Evolutionary conservation across 2,888 invertebrate species (phyloP).

Genomic region (Acleris literana): DNA sequence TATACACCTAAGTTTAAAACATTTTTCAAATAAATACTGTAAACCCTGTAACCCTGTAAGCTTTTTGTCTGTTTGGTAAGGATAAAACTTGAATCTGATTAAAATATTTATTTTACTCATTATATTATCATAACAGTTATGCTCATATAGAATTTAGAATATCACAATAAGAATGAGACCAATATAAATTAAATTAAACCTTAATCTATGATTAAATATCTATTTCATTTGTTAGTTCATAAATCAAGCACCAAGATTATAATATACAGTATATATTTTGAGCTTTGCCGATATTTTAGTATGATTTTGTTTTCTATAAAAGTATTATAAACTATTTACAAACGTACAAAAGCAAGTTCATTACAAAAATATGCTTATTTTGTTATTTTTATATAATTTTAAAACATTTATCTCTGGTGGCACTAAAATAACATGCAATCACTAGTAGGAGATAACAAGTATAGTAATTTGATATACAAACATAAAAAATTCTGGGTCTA

Average conservation of each 20-base stretch:
- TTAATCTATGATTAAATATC: constrained; percentile 19
- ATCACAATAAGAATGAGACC: constrained; percentile 72
- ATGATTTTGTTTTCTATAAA: background rate
- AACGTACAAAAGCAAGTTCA: constrained; percentile 1
- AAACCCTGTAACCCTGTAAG: constrained; percentile 12
- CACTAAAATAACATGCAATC: no score
- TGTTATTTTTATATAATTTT: no score
- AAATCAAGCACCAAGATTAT: constrained; percentile 33
- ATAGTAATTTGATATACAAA: no score
- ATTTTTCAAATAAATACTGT: constrained; percentile 31
- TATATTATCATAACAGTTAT: constrained; percentile 34
- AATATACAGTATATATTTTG: constrained; percentile 18
- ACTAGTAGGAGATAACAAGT: no score
- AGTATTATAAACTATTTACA: background rate
- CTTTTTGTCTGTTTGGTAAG: constrained; percentile 5
- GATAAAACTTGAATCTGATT: constrained; percentile 16
- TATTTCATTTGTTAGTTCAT: constrained; percentile 35
- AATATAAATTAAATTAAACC: constrained; percentile 49
- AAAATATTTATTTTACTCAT: constrained; percentile 26
- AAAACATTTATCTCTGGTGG: no score
- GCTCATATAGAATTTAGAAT: constrained; percentile 45
- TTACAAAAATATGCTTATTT: constrained; percentile 2
- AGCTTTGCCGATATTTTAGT: constrained; percentile 28
- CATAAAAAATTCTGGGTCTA: no score
- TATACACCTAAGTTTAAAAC: constrained; percentile 34